Percentiles rank a stretch among this genome's conserved stretches.
Conservation (phyloP, 1,140 invertebrate genomes). For the Dermatophagoides farinae region DNA sequence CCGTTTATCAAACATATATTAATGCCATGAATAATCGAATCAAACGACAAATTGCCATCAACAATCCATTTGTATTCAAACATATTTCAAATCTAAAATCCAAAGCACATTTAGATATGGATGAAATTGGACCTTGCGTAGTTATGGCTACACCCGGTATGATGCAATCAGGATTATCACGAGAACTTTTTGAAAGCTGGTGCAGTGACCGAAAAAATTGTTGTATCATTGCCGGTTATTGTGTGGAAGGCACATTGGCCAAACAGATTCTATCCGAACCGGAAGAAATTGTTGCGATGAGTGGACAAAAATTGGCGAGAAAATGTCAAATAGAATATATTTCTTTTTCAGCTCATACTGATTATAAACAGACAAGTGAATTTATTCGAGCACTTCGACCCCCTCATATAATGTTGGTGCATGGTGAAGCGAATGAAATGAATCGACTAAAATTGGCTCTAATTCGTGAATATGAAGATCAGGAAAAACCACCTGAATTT, state of each 20-base stretch:
- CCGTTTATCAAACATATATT: constrained; percentile 97
- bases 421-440: constrained; percentile 99
- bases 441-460: constrained; percentile 76
- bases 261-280: constrained; percentile 94
- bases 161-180: constrained; percentile 95
- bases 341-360: constrained; percentile 96
- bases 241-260: constrained; percentile 92
- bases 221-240: constrained; percentile 95
- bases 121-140: constrained; percentile 96
- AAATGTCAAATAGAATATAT: constrained; percentile 99
- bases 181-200: constrained; percentile 97
- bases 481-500: constrained; percentile 67
- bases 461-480: constrained; percentile 79
- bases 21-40: constrained; percentile 99
- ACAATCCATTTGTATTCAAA: constrained; percentile 97
- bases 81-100: constrained; percentile 97
- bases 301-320: constrained; percentile 79
- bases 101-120: constrained; percentile 76
- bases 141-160: constrained; percentile 98
- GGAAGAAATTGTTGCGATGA: constrained; percentile 85
- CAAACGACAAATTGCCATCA: constrained; percentile 80
- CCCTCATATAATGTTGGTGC: constrained; percentile 85
- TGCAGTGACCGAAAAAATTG: constrained; percentile 94
- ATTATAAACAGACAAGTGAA: constrained; percentile 95
- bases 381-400: constrained; percentile 85